phyloP scores from a whole-genome alignment of 2,797 vertebrate genomes.

The Helicolenus hilgendorfi region DNA sequence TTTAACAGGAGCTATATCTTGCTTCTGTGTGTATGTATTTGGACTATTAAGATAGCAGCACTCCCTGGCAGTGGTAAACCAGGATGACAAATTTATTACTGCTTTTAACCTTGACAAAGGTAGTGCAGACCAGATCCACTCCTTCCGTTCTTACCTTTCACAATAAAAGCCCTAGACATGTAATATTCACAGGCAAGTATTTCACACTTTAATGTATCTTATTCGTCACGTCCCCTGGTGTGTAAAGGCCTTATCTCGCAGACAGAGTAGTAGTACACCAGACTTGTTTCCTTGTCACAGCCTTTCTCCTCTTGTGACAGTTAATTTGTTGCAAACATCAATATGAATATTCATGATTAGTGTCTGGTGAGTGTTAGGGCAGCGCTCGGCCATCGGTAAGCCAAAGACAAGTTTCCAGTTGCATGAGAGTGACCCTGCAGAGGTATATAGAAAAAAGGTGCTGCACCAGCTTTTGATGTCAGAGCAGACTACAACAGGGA shows the following conservation, averaged over 20 bases:
- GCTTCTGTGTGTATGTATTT: neutral
- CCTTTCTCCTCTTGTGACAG: neutral
- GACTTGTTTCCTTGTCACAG: neutral
- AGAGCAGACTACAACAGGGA: neutral
- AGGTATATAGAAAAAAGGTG: neutral
- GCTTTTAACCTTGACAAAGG: too few species aligned
- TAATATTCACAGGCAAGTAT: too few species aligned
- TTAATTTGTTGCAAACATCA: neutral
- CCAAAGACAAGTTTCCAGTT: neutral
- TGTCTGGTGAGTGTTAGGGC: constrained; percentile 25
- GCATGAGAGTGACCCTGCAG: neutral
- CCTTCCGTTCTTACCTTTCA: too few species aligned
- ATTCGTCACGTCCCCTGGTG: too few species aligned
- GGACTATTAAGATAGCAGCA: neutral
- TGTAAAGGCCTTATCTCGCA: too few species aligned
- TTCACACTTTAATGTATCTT: too few species aligned
- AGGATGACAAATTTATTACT: too few species aligned
- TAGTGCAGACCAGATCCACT: too few species aligned
- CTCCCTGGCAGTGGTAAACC: neutral
- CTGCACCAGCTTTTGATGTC: neutral
- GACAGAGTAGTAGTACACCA: neutral
- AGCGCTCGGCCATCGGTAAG: neutral
- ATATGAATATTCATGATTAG: constrained; percentile 26
- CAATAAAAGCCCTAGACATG: too few species aligned
- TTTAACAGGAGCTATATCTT: neutral